These are phyloP conservation scores for Hiodon tergisus DNA, from an alignment of 2,113 vertebrate genomes.

Conservation along the genomic window DNA sequence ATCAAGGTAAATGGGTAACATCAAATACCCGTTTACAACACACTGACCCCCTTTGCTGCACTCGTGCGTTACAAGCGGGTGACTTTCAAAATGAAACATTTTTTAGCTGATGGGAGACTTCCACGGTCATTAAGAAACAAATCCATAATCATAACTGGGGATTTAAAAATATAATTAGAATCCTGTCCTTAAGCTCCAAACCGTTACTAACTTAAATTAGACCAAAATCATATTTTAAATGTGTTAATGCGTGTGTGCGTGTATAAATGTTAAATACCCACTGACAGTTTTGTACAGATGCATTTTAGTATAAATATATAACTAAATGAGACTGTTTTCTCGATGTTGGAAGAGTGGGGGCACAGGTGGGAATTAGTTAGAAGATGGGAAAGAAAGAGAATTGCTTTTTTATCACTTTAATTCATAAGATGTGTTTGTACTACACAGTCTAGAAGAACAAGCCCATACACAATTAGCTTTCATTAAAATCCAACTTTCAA, in stretches of 20 bases:
- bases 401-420: constrained; percentile 46
- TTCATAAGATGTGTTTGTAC: constrained; percentile 42
- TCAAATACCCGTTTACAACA: too few relatives aligned
- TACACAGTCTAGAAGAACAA: constrained; percentile 39
- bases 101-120: constrained; percentile 1
- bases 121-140: constrained; percentile 24
- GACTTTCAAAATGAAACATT: not conserved
- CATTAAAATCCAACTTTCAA: constrained; percentile 28
- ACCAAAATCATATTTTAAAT: constrained; percentile 26
- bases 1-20: too few relatives aligned
- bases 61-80: too few relatives aligned
- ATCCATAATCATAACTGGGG: constrained; percentile 24
- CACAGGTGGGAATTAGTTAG: constrained; percentile 25
- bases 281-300: too few relatives aligned
- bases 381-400: constrained; percentile 31
- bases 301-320: too few relatives aligned
- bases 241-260: not conserved
- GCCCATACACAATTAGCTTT: constrained; percentile 53
- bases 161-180: constrained; percentile 30
- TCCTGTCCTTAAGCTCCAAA: constrained; percentile 28
- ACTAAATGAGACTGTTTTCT: too few relatives aligned
- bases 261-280: too few relatives aligned
- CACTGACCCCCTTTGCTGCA: too few relatives aligned
- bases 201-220: constrained; percentile 24
- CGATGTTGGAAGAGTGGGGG: too few relatives aligned